Evolutionary conservation across 2,888 invertebrate species (phyloP).

Genomic region (Calliopum simillimum): DNA sequence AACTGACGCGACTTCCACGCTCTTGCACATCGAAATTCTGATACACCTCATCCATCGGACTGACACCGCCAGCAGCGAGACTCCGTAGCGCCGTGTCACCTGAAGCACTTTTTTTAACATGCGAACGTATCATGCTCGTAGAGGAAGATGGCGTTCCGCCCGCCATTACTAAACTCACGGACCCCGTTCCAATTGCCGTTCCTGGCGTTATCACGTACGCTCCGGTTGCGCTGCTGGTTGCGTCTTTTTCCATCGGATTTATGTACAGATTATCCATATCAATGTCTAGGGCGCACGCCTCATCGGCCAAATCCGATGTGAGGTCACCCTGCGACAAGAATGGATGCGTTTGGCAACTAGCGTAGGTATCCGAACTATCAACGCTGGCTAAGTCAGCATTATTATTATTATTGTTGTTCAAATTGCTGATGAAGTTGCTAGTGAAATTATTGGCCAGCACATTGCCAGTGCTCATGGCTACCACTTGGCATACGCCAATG

Average conservation of each 20-base stretch:
- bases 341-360: conserved; percentile 96
- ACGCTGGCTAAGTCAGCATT: conserved; percentile 72
- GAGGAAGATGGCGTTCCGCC: conserved; percentile 52
- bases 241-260: conserved; percentile 82
- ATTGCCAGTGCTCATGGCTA: conserved; percentile 49
- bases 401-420: conserved; percentile 65
- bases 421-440: conserved; percentile 59
- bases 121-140: conserved; percentile 69
- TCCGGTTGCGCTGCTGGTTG: conserved; percentile 45
- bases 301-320: conserved; percentile 70
- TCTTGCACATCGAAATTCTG: conserved; percentile 70
- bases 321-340: conserved; percentile 88
- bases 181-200: conserved; percentile 48
- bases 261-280: conserved; percentile 89
- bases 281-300: conserved; percentile 65
- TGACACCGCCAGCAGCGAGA: conserved; percentile 69
- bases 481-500: conserved; percentile 51
- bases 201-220: conserved; percentile 9
- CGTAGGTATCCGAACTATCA: conserved; percentile 92
- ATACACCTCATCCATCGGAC: conserved; percentile 72
- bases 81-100: conserved; percentile 81
- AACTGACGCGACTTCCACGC: conserved; percentile 70
- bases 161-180: conserved; percentile 57
- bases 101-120: conserved; percentile 83
- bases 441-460: conserved; percentile 53